Evolutionary conservation across 2,888 invertebrate species (phyloP), one percentile per base, ranked within the genome.

Genomic region (Apamea anceps): DNA sequence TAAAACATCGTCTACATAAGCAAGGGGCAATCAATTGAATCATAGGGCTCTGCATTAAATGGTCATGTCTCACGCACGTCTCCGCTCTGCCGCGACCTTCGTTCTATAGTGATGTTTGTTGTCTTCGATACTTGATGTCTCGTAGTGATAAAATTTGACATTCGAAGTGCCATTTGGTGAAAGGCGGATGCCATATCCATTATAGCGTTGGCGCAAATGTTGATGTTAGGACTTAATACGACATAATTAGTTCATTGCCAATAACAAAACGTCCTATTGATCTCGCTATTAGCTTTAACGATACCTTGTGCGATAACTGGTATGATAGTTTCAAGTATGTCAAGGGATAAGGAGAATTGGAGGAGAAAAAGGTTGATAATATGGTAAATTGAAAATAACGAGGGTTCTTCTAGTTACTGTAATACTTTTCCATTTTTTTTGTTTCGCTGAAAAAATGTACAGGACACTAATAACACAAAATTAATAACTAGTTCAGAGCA

Each of bases 61-160:
- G 84, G 90, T 76, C 67, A 10, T 63, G 85, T 86, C 89, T 87
- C 87, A 83, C 82, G 89, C 89, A 89, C 84, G 86, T 87, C 84
- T 88, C 81, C 60, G 51, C 66, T 66, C 65, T 28, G 21, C 42
- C 8, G 66, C 80, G 88, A 77, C 88, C 88, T 88, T 88, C 79
- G 32, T 70, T 70, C 71, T 84, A 85, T 81, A 85, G 82, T 86
- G 75, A 81, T 88, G 84, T 82, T 87, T 80, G 87, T 82, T 86
- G 76, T 77, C 79, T 88, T 81, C 37, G 51, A 74, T 70, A 68
- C 78, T 79, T 71, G 85, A 81, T 88, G 87, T 80, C 75, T 72
- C 21, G 79, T 72, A 65, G 57, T 80, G 68, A 83, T 74, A 74
- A 80, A 72, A 76, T 77, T 85, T 83, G 77, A 75, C 75, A 28